Evolutionary conservation across 2,113 vertebrate genomes (phyloP), one percentile per base, ranked within the genome.

Genomic region (Telmatochromis sp.): DNA sequence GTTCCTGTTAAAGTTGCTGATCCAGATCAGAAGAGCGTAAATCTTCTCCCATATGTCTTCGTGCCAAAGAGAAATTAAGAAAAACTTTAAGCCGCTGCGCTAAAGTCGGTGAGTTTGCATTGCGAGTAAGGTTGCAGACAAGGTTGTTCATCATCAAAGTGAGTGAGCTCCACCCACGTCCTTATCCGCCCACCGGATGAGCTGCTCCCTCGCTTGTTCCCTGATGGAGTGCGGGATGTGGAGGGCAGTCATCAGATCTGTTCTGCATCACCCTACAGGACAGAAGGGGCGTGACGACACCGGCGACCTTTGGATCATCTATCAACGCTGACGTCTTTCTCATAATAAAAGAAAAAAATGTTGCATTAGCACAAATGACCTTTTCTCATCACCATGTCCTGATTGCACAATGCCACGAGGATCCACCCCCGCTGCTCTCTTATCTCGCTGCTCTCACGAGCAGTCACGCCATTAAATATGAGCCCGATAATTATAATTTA

Each of bases 291-390:
- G 87, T 86, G 82, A 88, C 90, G 91, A 91, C 93, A 91, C 80
- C 1, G 60, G 21, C 58, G 91, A 93, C 94, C 93, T 95, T 94
- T 94, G 89, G 87, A 91, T 92, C 91, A 88, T 92, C 91, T 84
- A 88, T 91, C 91, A 85, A 37, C 12, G 14, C 47, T 85, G 85
- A 91, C 85, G 33, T 93, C 90, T 92, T 82, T 90, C 88, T 83
- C 87, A 7, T 42, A 26, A 86, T 87, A 90, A 93, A 85, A 94
- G 93, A 93, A 93, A 93, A 92, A 93, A 93, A 92, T 87, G 88
- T 93, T 92, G 81, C 93, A 94, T 90, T 91, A 92, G 88, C 90
- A 80, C 90, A 88, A 94, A 95, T 94, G 92, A 94, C 93, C 94
- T 94, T 94, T 93, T 85, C 84, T 92, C 91, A 90, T 94, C 87